Evolutionary conservation across 2,888 invertebrate genomes (phyloP).

Genomic region (Acrocera orbiculus): DNA sequence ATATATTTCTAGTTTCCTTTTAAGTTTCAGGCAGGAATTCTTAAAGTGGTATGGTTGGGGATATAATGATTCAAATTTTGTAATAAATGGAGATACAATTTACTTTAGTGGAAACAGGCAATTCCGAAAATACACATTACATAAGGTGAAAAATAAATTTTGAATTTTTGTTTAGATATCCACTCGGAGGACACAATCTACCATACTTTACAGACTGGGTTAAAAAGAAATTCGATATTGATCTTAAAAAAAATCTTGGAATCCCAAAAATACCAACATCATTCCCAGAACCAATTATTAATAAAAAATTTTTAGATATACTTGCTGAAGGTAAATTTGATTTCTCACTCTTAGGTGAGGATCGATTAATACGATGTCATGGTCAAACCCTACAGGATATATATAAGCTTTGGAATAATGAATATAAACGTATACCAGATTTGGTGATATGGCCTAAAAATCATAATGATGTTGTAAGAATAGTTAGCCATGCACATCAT

Average conservation of each 20-base stretch:
- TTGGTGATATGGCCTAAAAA: slow-evolving; percentile 79
- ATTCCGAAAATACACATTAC: slow-evolving; percentile 19
- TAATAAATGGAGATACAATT: slow-evolving; percentile 41
- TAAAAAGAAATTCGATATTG: slow-evolving; percentile 48
- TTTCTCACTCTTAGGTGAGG: slow-evolving; percentile 56
- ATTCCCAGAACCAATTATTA: slow-evolving; percentile 49
- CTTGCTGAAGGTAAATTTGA: slow-evolving; percentile 37
- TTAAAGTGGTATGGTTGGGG: slow-evolving; percentile 99
- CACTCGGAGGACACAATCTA: slow-evolving; percentile 47
- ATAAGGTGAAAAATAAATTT: not conserved
- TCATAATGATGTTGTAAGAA: slow-evolving; percentile 67
- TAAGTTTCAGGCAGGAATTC: slow-evolving; percentile 58
- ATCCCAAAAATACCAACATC: slow-evolving; percentile 39
- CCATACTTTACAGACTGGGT: slow-evolving; percentile 75
- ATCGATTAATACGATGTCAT: slow-evolving; percentile 73
- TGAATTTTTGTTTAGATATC: slow-evolving; percentile 41
- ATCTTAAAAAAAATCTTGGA: slow-evolving; percentile 31
- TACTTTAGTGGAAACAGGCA: slow-evolving; percentile 77
- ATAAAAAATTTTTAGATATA: slow-evolving; percentile 40
- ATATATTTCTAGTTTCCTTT: slow-evolving; percentile 3
- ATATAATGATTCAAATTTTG: slow-evolving; percentile 87
- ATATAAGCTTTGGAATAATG: slow-evolving; percentile 51
- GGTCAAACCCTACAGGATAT: slow-evolving; percentile 90
- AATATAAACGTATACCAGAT: slow-evolving; percentile 76
- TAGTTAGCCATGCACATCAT: slow-evolving; percentile 58